Evolutionary conservation across 2,113 vertebrate species (phyloP).

Genomic region (Megalops atlanticus): DNA sequence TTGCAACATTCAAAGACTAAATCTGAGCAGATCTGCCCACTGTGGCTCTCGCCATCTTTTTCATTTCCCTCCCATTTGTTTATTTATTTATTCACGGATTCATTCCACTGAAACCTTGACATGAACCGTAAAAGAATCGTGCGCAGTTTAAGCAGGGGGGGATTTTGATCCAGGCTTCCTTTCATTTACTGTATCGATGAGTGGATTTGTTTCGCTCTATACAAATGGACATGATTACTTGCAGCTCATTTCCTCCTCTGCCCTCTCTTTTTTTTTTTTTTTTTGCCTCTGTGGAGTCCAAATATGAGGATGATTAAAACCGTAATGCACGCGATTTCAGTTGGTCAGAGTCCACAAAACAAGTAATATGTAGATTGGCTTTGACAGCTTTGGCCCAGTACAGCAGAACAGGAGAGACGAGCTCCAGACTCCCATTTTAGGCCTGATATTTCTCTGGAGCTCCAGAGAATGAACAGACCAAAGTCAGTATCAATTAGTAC

Average conservation of each 20-base stretch:
- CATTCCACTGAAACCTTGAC: conserved; percentile 22
- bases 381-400: background rate
- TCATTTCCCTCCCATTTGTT: conserved; percentile 64
- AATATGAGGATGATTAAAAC: conserved; percentile 24
- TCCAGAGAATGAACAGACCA: background rate
- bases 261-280: background rate
- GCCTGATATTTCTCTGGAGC: background rate
- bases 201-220: background rate
- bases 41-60: conserved; percentile 85
- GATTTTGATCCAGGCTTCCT: conserved; percentile 17
- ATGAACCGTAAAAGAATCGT: conserved; percentile 22
- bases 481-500: background rate
- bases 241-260: conserved; percentile 9
- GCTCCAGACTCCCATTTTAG: background rate
- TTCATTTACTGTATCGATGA: conserved; percentile 21
- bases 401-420: background rate
- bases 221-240: conserved; percentile 1
- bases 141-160: background rate
- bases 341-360: background rate
- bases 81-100: conserved; percentile 58
- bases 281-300: background rate
- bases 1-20: conserved; percentile 98
- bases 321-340: background rate
- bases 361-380: background rate
- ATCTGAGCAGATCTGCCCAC: conserved; percentile 93